Conservation (phyloP, 2,888 invertebrate species). For the Caenorhabditis sp. region DNA sequence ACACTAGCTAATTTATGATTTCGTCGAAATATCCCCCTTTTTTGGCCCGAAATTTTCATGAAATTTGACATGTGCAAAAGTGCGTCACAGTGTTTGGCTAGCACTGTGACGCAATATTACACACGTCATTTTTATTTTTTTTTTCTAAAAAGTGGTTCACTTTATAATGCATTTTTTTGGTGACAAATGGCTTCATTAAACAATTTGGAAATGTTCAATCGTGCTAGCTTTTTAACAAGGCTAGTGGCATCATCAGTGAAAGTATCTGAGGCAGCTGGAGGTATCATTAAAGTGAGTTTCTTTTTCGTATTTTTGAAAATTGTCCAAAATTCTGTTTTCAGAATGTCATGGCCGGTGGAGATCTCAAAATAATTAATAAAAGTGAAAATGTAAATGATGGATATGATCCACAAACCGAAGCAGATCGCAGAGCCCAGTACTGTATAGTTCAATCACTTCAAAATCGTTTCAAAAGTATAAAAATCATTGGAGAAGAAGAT, state of each 20-base stretch:
- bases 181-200: constrained; percentile 21
- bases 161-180: neutral
- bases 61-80: neutral
- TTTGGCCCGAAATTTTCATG: neutral
- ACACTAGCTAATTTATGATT: neutral
- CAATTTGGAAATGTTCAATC: constrained; percentile 33
- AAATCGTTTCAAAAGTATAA: constrained; percentile 83
- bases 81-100: neutral
- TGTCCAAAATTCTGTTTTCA: constrained; percentile 30
- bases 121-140: neutral
- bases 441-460: constrained; percentile 89
- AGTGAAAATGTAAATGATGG: constrained; percentile 76
- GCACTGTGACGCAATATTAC: neutral
- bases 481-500: constrained; percentile 85
- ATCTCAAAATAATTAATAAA: constrained; percentile 73
- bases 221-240: constrained; percentile 69
- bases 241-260: constrained; percentile 73
- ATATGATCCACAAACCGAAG: constrained; percentile 86
- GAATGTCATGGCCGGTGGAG: constrained; percentile 57
- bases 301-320: constrained; percentile 4
- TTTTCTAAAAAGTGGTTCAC: neutral
- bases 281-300: constrained; percentile 71
- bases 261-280: constrained; percentile 72
- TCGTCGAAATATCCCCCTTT: neutral
- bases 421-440: constrained; percentile 91